Evolutionary conservation across 2,797 vertebrate species (phyloP), one percentile per base, ranked within the genome.

Genomic region (Oryzias sinensis): DNA sequence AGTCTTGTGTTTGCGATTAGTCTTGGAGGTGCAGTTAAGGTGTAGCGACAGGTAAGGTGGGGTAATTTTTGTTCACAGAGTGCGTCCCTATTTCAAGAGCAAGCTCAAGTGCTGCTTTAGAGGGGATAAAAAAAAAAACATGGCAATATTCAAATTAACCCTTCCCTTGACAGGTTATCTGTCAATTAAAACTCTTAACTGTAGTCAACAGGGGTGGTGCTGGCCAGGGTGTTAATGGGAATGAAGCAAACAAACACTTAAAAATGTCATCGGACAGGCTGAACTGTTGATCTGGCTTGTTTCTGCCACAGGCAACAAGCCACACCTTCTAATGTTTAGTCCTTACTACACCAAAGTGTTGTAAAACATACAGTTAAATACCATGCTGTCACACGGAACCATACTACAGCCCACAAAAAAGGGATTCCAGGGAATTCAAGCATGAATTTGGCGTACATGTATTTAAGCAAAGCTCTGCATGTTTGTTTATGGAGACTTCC

Each of bases 221-320:
- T 17, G 14, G 24, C 1, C 9, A 20, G 51, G 25, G 40, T 60
- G 53, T 54, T n/a, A 64, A 43, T 48, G 50, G 33, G 45, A 54
- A 64, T 62, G n/a, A 50, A 2, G 14, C 42, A 29, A 44, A 50
- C 41, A 29, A 53, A 37, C 41, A 46, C 18, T 49, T 14, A 59
- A 49, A 70, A 85, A 84, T 85, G 85, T 56, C 50, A 74, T 72
- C 43, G 5, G 56, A 77, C 79, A 49, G 70, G 88, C 80, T 74
- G 67, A 67, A 66, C 60, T 56, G 56, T 33, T 29, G 8, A 49
- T 52, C 54, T 44, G 5, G 50, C 17, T 17, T 4, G 20, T 53
- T 67, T 67, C 44, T 46, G 17, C 49, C 24, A 4, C 58, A 66
- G 60, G 58, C 64, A 43, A 62, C 18, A 49, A 43, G 56, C 57